Conservation (phyloP, 2,888 invertebrate species). For the Rambutsinella grinnellia region DNA sequence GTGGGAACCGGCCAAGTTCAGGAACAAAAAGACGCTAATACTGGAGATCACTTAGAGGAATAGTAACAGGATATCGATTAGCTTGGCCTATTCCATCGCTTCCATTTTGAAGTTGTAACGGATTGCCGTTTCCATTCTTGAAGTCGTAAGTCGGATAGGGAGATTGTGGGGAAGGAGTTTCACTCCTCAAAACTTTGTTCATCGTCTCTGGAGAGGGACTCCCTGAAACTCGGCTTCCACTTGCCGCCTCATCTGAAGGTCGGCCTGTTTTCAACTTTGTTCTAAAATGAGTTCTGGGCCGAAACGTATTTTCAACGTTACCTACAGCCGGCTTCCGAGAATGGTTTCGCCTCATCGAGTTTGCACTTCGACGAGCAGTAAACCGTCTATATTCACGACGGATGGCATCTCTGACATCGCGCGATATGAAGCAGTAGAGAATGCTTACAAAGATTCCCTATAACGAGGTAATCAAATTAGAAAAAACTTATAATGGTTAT, state of each 20-base stretch:
- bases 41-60: constrained; percentile 22
- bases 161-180: constrained; percentile 40
- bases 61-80: constrained; percentile 28
- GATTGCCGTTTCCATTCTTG: constrained; percentile 8
- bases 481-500: constrained; percentile 15
- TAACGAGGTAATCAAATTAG: too few species aligned
- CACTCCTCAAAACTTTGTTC: constrained; percentile 34
- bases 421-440: constrained; percentile 62
- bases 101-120: constrained; percentile 19
- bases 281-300: constrained; percentile 38
- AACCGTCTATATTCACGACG: constrained; percentile 61
- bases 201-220: constrained; percentile 47
- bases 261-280: constrained; percentile 30
- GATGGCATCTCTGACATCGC: constrained; percentile 63
- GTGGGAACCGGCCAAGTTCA: neutral
- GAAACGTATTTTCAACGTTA: neutral
- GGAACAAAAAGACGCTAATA: neutral
- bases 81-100: neutral
- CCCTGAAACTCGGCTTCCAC: constrained; percentile 22
- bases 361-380: constrained; percentile 55
- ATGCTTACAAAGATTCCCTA: constrained; percentile 64
- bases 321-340: constrained; percentile 14
- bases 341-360: constrained; percentile 28
- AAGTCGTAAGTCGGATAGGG: too few species aligned
- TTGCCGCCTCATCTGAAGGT: constrained; percentile 13